phyloP scores from a whole-genome alignment of 2,888 invertebrate species.

The Gandaritis pyraliata region DNA sequence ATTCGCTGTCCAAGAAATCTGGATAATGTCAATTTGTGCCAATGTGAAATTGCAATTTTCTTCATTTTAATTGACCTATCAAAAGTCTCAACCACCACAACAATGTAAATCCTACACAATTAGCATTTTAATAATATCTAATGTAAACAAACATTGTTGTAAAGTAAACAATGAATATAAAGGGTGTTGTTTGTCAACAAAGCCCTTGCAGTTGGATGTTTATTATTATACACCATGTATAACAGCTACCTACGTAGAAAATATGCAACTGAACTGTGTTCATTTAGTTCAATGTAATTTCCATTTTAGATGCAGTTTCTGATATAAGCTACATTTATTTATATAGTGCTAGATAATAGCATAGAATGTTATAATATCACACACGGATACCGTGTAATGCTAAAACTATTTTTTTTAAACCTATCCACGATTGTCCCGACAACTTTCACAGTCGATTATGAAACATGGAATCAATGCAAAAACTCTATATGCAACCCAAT shows the following conservation, averaged over 20 bases:
- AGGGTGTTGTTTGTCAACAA: slow-evolving; percentile 74
- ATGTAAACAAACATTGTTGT: slow-evolving; percentile 67
- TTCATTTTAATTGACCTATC: slow-evolving; percentile 25
- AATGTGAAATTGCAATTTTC: no score
- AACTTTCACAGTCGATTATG: background rate
- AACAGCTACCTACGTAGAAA: slow-evolving; percentile 32
- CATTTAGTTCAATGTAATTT: slow-evolving; percentile 22
- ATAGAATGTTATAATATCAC: no score
- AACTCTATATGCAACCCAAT: background rate
- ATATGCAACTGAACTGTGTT: slow-evolving; percentile 22
- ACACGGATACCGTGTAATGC: no score
- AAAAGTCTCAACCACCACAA: slow-evolving; percentile 42
- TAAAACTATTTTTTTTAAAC: no score
- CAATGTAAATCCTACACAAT: slow-evolving; percentile 60
- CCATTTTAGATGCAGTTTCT: slow-evolving; percentile 20
- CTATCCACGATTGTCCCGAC: no score
- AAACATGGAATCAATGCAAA: no score
- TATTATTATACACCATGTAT: slow-evolving; percentile 46
- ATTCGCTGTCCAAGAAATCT: no score
- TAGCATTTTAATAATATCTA: slow-evolving; percentile 67
- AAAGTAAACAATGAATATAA: slow-evolving; percentile 69
- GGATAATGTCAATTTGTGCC: no score
- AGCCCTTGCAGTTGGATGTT: slow-evolving; percentile 60
- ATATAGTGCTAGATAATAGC: no score
- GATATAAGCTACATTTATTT: background rate